phyloP scores from a whole-genome alignment of 2,113 vertebrate species.

The Apodemus speciosus region DNA sequence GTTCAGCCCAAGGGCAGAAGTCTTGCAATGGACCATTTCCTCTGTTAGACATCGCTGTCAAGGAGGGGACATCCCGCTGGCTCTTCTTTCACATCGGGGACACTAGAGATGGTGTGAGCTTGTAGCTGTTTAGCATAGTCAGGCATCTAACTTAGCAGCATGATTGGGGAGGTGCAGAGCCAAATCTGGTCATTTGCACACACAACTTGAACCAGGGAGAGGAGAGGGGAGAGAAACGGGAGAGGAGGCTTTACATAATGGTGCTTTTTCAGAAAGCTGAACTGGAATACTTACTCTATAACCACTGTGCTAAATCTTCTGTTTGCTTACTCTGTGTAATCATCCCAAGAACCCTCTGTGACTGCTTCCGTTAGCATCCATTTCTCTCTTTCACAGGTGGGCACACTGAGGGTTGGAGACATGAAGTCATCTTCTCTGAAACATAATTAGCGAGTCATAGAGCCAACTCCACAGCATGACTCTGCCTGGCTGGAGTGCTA shows the following conservation, averaged over 20 bases:
- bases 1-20: neutral
- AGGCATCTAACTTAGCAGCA: neutral
- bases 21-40: slow-evolving; percentile 36
- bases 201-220: neutral
- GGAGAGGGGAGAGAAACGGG: neutral
- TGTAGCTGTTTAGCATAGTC: neutral
- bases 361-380: neutral
- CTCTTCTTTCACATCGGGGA: neutral
- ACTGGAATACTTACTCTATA: slow-evolving; percentile 6
- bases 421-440: slow-evolving; percentile 18
- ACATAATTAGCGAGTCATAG: neutral
- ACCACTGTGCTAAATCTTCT: neutral
- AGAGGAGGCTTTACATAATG: neutral
- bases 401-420: neutral
- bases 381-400: slow-evolving; percentile 31
- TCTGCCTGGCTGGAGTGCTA: neutral
- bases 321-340: neutral
- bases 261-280: slow-evolving; percentile 2
- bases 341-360: neutral
- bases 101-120: neutral
- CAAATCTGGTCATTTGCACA: neutral
- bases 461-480: neutral
- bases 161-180: neutral
- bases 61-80: neutral
- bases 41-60: slow-evolving; percentile 47